Evolutionary conservation across 1,140 invertebrate genomes (phyloP).

Genomic region (Rhyzopertha dominica): DNA sequence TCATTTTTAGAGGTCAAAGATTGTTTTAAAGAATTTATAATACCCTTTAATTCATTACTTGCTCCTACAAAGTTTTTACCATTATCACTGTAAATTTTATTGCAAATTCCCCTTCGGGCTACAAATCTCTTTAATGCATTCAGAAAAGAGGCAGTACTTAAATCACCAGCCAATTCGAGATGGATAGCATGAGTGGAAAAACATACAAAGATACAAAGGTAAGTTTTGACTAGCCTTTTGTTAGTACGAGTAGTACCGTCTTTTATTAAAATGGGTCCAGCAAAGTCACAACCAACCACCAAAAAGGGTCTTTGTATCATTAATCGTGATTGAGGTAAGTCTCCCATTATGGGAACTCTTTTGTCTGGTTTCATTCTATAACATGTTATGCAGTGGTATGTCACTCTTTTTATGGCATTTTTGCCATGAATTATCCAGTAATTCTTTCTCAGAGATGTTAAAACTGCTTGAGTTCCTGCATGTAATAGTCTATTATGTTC

Average conservation of each 20-base stretch:
- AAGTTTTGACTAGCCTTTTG: too few species aligned
- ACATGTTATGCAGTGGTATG: constrained; percentile 38
- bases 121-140: constrained; percentile 40
- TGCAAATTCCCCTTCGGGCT: constrained; percentile 27
- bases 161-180: too few species aligned
- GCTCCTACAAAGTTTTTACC: constrained; percentile 33
- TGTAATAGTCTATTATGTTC: constrained; percentile 17
- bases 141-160: constrained; percentile 29
- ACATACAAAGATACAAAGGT: too few species aligned
- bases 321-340: constrained; percentile 26
- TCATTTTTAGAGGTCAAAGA: too few species aligned
- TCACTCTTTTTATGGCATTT: constrained; percentile 18
- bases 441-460: constrained; percentile 13
- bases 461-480: constrained; percentile 12
- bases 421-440: constrained; percentile 19
- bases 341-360: constrained; percentile 29
- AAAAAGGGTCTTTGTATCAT: constrained; percentile 27
- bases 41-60: constrained; percentile 14
- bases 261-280: constrained; percentile 34
- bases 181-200: too few species aligned
- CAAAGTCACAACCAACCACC: constrained; percentile 34
- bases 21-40: too few species aligned
- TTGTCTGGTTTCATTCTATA: constrained; percentile 25
- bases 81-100: constrained; percentile 34
- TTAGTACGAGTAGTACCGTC: too few species aligned